phyloP scores from a whole-genome alignment of 2,113 vertebrate species.

The Bubalus kerabau region DNA sequence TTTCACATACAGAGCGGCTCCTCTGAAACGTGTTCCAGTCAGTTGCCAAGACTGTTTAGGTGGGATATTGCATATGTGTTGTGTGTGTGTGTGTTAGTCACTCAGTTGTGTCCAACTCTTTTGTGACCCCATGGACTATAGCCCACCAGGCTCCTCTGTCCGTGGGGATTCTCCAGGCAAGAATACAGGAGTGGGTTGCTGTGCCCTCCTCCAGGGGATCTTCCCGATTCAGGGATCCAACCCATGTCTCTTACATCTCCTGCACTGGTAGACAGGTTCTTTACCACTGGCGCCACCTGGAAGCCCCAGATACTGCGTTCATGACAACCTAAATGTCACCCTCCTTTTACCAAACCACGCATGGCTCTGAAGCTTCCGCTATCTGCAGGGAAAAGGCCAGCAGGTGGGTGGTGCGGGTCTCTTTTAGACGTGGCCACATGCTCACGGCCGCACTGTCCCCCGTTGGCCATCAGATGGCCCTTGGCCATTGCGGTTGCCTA shows the following conservation, averaged over 20 bases:
- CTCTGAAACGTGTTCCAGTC: neutral
- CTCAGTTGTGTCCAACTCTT: neutral
- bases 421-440: rapidly evolving
- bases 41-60: neutral
- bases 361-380: neutral
- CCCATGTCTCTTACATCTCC: neutral
- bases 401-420: rapidly evolving
- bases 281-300: neutral
- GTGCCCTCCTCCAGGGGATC: neutral
- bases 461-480: rapidly evolving
- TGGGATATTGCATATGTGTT: neutral
- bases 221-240: rapidly evolving
- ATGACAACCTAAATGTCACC: neutral
- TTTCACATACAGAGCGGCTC: neutral
- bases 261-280: rapidly evolving
- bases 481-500: neutral
- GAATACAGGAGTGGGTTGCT: neutral
- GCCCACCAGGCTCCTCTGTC: neutral
- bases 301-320: neutral
- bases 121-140: neutral
- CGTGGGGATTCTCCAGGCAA: neutral
- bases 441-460: rapidly evolving
- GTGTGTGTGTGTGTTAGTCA: neutral
- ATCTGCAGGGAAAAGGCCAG: rapidly evolving
- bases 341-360: neutral